phyloP scores from a whole-genome alignment of 2,113 vertebrate genomes.

The Apeltes quadracus region DNA sequence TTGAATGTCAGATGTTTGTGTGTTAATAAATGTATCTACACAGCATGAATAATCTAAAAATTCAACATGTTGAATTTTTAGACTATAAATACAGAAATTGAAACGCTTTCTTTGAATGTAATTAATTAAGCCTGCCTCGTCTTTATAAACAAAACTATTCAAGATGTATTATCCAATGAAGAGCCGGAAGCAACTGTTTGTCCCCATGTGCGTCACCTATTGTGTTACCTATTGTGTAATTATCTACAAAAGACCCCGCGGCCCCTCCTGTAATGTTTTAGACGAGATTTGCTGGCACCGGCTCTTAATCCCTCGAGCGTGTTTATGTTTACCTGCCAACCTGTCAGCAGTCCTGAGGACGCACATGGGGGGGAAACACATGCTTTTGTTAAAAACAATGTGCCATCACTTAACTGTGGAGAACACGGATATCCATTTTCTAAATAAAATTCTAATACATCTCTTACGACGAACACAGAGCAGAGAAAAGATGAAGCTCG shows the following conservation, averaged over 20 bases:
- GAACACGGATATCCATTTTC: slow-evolving; percentile 47
- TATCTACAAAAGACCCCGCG: slow-evolving; percentile 44
- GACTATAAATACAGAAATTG: slow-evolving; percentile 54
- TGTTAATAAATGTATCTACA: slow-evolving; percentile 10
- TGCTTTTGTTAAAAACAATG: slow-evolving; percentile 39
- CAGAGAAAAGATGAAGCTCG: not conserved
- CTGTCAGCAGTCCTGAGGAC: slow-evolving; percentile 40
- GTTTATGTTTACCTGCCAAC: slow-evolving; percentile 72
- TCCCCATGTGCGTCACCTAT: slow-evolving; percentile 75
- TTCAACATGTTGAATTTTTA: slow-evolving; percentile 32
- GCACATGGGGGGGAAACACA: slow-evolving; percentile 39
- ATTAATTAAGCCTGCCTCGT: slow-evolving; percentile 31
- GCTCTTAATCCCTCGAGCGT: slow-evolving; percentile 35
- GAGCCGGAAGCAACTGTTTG: slow-evolving; percentile 66
- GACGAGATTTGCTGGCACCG: slow-evolving; percentile 30
- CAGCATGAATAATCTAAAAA: slow-evolving; percentile 5
- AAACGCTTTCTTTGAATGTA: slow-evolving; percentile 48
- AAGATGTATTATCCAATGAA: slow-evolving; percentile 51
- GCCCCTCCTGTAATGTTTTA: slow-evolving; percentile 28
- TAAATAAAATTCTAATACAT: slow-evolving; percentile 29
- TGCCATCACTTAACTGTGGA: slow-evolving; percentile 1
- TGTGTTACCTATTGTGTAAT: slow-evolving; percentile 63
- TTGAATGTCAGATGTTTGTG: slow-evolving; percentile 43
- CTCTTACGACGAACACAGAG: not conserved
- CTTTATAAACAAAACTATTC: slow-evolving; percentile 69